Evolutionary conservation across 2,888 invertebrate species (phyloP), one percentile per base, ranked within the genome.

Genomic region (Mesorhabditis spiculigera): DNA sequence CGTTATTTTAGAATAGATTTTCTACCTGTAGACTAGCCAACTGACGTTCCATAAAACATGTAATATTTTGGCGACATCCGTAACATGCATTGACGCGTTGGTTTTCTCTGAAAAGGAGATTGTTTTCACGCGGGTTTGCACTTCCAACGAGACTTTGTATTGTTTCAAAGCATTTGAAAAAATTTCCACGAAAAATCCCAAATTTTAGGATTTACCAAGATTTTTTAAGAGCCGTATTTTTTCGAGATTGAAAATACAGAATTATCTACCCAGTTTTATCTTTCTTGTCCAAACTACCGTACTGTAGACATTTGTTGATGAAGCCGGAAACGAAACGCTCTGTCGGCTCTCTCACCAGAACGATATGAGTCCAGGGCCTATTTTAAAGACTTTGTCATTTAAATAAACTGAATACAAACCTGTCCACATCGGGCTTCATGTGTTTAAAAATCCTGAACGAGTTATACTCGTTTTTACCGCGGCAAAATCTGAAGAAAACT

Each of bases 401-500:
- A 50, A 50, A n/a, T 50, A 50, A 50, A 50, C n/a, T 50, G 8
- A 50, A 50, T 13, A 50, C 8, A 50, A 50, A 50, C 58, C n/a
- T 50, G n/a, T 50, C 10, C n/a, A 50, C n/a, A 13, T n/a, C 58
- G 8, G 58, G 58, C n/a, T 50, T 50, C 58, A 50, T 50, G 3
- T 50, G 8, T 50, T 50, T 50, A n/a, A 50, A 50, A 10, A n/a
- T n/a, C n/a, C 58, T 10, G n/a, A 50, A 50, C n/a, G 58, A 50
- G 10, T 10, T 50, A n/a, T 50, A 50, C 58, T 50, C 58, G 58
- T 50, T 50, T 50, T 50, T 50, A 10, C 58, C 58, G 10, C n/a
- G 8, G 58, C 58, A 50, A 50, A 50, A 50, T 50, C 58, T 50
- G n/a, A n/a, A n/a, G n/a, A n/a, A n/a, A 50, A n/a, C n/a, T n/a